Percentiles rank a stretch among this genome's conserved stretches.
Conservation (phyloP, 1,140 invertebrate genomes). For the Dinoponera quadriceps region DNA sequence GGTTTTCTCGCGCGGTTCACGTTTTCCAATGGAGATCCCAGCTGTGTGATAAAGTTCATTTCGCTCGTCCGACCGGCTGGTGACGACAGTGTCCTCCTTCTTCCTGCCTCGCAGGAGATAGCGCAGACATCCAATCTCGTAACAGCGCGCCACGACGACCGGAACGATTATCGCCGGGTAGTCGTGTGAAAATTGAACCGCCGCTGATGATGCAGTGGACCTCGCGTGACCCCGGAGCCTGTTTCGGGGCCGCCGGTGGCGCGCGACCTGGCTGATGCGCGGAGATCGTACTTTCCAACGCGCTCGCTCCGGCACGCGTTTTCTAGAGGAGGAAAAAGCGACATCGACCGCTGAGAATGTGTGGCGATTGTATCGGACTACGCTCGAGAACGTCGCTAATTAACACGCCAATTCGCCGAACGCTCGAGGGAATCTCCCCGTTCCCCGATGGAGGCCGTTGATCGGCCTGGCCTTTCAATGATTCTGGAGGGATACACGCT, state of each 20-base stretch:
- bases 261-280: too few species aligned
- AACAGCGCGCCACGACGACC: slow-evolving; percentile 19
- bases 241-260: neutral
- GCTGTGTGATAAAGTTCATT: slow-evolving; percentile 75
- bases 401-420: too few species aligned
- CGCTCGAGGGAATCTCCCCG: too few species aligned
- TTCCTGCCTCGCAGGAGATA: slow-evolving; percentile 50
- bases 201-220: slow-evolving; percentile 27
- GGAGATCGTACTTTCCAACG: too few species aligned
- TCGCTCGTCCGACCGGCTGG: slow-evolving; percentile 56
- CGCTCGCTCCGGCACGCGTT: too few species aligned
- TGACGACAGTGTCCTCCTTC: slow-evolving; percentile 66
- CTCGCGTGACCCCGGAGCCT: neutral
- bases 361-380: too few species aligned
- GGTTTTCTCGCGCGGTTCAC: slow-evolving; percentile 57
- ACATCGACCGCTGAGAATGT: too few species aligned
- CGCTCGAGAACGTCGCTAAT: too few species aligned
- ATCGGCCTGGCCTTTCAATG: too few species aligned
- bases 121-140: slow-evolving; percentile 60
- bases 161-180: slow-evolving; percentile 64
- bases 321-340: too few species aligned
- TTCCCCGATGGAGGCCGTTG: too few species aligned
- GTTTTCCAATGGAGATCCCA: slow-evolving; percentile 74
- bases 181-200: slow-evolving; percentile 66
- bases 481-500: too few species aligned